Conservation (phyloP, 2,797 vertebrate genomes). For the Taenioides sp. region DNA sequence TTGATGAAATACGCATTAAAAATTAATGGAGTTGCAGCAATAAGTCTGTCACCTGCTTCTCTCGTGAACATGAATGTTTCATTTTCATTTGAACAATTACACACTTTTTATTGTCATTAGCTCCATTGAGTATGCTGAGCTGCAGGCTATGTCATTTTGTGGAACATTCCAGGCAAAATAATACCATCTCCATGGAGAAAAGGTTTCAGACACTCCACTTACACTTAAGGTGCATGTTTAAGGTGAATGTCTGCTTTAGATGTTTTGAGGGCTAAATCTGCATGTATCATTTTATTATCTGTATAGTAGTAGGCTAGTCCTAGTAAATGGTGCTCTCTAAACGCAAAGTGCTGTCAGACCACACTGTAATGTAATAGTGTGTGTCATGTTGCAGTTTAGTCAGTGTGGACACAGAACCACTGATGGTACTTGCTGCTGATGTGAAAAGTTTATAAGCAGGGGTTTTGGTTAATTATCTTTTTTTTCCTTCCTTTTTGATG, state of each 20-base stretch:
- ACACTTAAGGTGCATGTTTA: too few species aligned
- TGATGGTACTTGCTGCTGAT: not conserved
- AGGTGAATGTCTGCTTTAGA: not conserved
- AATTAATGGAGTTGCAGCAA: not conserved
- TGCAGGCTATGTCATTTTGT: too few species aligned
- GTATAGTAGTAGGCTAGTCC: too few species aligned
- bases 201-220: too few species aligned
- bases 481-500: not conserved
- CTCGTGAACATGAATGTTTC: too few species aligned
- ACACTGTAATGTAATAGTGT: not conserved
- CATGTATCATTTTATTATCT: not conserved
- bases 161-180: too few species aligned
- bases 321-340: not conserved
- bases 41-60: not conserved
- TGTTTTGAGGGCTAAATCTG: not conserved
- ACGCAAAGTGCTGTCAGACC: not conserved
- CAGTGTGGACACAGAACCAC: not conserved
- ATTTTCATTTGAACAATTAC: too few species aligned
- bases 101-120: too few species aligned
- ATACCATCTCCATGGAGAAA: too few species aligned
- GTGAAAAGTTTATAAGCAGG: not conserved
- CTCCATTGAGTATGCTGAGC: too few species aligned
- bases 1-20: not conserved
- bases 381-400: constrained; percentile 1
- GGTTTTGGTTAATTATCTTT: not conserved